These are phyloP conservation scores for Avahi laniger DNA, from an alignment of 2,797 vertebrate species.

Conservation along the genomic window DNA sequence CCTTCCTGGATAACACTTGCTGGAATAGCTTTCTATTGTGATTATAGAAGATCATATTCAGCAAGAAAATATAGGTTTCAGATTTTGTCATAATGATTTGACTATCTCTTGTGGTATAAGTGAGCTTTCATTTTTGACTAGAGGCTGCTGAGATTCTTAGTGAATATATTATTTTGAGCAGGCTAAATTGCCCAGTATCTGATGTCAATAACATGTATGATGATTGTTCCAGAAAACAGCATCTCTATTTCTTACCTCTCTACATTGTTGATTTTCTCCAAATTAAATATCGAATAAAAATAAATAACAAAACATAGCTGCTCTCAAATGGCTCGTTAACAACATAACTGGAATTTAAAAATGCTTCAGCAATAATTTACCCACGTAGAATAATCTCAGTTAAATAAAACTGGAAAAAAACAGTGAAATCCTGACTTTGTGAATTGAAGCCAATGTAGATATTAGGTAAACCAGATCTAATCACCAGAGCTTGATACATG, in stretches of 20 bases:
- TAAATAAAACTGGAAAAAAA: slow-evolving; percentile 28
- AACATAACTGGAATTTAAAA: background rate
- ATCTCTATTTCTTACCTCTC: slow-evolving; percentile 9
- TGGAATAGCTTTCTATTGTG: background rate
- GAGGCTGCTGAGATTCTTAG: background rate
- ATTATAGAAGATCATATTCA: slow-evolving; percentile 17
- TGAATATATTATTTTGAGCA: slow-evolving; percentile 15
- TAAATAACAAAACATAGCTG: slow-evolving; percentile 36
- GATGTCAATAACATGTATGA: background rate
- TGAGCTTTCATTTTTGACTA: slow-evolving; percentile 42
- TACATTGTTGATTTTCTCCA: slow-evolving; percentile 23
- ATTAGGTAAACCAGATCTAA: background rate
- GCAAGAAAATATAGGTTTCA: background rate
- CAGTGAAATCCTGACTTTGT: background rate
- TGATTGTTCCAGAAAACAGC: background rate
- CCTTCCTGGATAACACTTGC: background rate
- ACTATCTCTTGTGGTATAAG: background rate
- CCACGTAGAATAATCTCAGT: background rate
- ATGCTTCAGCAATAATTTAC: background rate
- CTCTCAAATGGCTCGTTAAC: slow-evolving; percentile 4
- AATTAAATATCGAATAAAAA: slow-evolving; percentile 64
- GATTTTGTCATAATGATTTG: slow-evolving; percentile 35
- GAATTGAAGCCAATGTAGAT: background rate
- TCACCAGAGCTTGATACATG: background rate
- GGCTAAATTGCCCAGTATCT: background rate